Conservation (phyloP, 2,113 vertebrate genomes). For the Pteropus alecto region DNA sequence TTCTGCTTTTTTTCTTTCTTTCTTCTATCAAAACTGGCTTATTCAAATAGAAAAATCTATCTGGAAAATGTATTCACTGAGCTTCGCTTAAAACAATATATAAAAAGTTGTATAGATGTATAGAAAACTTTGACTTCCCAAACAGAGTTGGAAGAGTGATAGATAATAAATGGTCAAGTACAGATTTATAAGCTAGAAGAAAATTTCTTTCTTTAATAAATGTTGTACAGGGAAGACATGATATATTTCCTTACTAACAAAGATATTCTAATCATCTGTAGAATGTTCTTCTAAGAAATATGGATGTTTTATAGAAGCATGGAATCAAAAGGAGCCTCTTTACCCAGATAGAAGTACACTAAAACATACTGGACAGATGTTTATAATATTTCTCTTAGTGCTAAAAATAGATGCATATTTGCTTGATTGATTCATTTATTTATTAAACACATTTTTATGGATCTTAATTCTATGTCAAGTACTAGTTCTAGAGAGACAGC, state of each 20-base stretch:
- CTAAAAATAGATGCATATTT: not conserved
- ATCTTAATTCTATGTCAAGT: not conserved
- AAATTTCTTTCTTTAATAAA: conserved; percentile 1
- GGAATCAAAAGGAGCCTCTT: not conserved
- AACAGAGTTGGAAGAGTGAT: not conserved
- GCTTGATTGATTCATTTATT: not conserved
- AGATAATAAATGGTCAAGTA: not conserved
- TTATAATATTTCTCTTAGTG: not conserved
- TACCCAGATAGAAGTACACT: not conserved
- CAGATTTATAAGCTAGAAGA: conserved; percentile 3
- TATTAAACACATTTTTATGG: not conserved
- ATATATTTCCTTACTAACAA: not conserved
- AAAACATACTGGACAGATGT: not conserved
- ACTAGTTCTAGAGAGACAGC: not conserved
- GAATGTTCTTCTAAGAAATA: not conserved
- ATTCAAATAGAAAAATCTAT: not conserved
- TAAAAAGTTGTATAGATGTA: not conserved
- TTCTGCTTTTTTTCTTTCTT: not conserved
- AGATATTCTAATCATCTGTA: not conserved
- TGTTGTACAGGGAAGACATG: not conserved
- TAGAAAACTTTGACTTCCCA: not conserved
- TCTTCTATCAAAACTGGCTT: not conserved
- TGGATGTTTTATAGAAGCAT: not conserved
- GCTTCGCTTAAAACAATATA: not conserved
- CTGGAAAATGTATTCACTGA: not conserved